Evolutionary conservation across 2,797 vertebrate species (phyloP), one percentile per base, ranked within the genome.

Genomic region (Allobates femoralis): DNA sequence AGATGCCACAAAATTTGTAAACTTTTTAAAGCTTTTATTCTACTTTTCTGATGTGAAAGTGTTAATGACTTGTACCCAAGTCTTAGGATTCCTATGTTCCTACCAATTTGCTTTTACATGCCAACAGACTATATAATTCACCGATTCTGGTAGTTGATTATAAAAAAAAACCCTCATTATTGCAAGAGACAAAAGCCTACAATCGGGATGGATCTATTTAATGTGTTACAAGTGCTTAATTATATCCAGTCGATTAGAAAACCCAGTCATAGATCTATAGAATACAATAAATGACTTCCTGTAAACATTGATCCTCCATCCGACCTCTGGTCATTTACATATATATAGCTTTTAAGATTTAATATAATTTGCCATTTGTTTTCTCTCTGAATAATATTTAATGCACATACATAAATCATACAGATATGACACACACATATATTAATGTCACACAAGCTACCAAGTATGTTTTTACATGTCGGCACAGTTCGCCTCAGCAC

Each of bases 361-460:
- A 30, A 46, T 85, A 71, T 85, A 69, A 85, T 85, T 85, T 79
- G 62, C 76, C 74, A 79, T 58, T 85, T 85, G 84, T 85, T 79
- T 75, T 77, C 62, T 12, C 34, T 46, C 66, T 28, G 76, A 85
- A 69, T 66, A 79, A 79, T 79, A 85, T 73, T 85, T 85, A 85
- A 79, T 85, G 67, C 67, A 37, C 19, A 12, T 18, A 46, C 32
- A 85, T 85, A 69, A 85, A 79, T 85, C 84, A 79, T 19, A 34
- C 15, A 55, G 3, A 79, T 74, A n/a, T 79, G 75, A 85, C 83
- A 79, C 74, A 66, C 75, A 69, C 32, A 77, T 71, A 77, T 50
- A 79, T 79, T 79, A 66, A 18, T 15, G 8, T 26, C 41, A 41
- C 2, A 11, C 3, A 37, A 2, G 71, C 37, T 23, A 50, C 37